These are phyloP conservation scores for Chiridota heheva DNA, from an alignment of 35 echinoderm and acorn worm genomes.

Conservation along the genomic window DNA sequence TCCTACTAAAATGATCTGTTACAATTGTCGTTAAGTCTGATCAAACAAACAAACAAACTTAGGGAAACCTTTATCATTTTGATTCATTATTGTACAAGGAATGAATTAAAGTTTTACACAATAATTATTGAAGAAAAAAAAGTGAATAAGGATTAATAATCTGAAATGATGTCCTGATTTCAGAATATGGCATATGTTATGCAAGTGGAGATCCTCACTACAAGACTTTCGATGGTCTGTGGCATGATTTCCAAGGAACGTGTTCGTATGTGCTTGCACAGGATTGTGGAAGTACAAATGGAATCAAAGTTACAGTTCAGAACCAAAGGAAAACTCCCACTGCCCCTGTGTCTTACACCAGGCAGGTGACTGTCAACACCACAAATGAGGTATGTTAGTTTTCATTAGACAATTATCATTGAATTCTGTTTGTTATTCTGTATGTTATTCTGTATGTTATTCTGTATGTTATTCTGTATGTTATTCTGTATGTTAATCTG, in stretches of 20 bases:
- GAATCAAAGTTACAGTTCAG: conserved; percentile 59
- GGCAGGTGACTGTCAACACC: conserved; percentile 59
- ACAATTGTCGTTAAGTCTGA: too few relatives aligned
- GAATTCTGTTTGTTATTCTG: too few relatives aligned
- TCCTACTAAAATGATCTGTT: too few relatives aligned
- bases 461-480: too few relatives aligned
- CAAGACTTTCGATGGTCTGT: conserved; percentile 82
- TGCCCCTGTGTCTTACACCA: conserved; percentile 70
- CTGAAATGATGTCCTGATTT: not conserved
- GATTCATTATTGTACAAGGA: not conserved
- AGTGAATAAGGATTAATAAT: too few relatives aligned
- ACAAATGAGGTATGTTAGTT: conserved; percentile 47
- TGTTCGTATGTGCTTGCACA: conserved; percentile 70
- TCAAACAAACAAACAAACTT: too few relatives aligned
- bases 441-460: too few relatives aligned
- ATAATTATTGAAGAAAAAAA: too few relatives aligned
- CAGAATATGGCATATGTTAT: conserved; percentile 82
- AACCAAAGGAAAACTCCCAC: conserved; percentile 55
- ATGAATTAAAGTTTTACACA: not conserved
- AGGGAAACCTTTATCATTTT: not conserved
- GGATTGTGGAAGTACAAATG: conserved; percentile 40
- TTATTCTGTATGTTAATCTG: too few relatives aligned
- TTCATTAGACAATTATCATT: too few relatives aligned
- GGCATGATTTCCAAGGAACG: conserved; percentile 88
- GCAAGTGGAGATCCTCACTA: conserved; percentile 93